Evolutionary conservation across 2,113 vertebrate genomes (phyloP), one percentile per base, ranked within the genome.

Genomic region (Calyptomena viridis): DNA sequence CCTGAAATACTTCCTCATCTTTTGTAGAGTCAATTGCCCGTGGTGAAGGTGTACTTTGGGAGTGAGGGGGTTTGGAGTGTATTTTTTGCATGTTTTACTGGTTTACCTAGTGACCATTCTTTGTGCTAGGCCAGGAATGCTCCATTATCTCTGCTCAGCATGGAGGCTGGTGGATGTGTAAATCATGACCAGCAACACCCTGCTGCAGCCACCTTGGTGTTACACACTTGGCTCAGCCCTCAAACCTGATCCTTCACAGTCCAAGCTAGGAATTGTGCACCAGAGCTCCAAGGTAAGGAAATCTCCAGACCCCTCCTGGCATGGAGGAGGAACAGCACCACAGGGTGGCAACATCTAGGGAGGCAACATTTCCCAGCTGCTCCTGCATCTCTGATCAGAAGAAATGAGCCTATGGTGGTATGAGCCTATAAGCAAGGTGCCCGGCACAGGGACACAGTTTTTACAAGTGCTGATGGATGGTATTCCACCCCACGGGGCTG

Each of bases 11-110:
- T 68, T 12, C 5, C 33, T 28, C 17, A 2, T 18, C 14, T 84
- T 73, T 62, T 50, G 27, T 21, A 21, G 39, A 18, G 14, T 9
- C 1, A 44, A 5, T 30, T 58, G 52, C 8, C 18, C 0, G 0
- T 58, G 39, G 11, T 63, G 30, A 63, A 87, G 27, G 5, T n/a
- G 33, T 11, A 4, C 8, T 52, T 76, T 59, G 39, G 11, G 47
- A 44, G n/a, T 16, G 20, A 75, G 31, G 13, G 44, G 12, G 3
- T 5, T 59, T 80, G 56, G 40, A 35, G 31, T 9, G 20, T n/a
- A 8, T 46, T 71, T 84, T 17, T 58, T 75, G 24, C 17, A 10
- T 42, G 3, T 75, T 72, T 87, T 55, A 35, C 39, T 63, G 33
- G 15, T 42, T 71, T 18, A 53, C 10, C 28, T 14, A 17, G 12